A percentile compares a stretch with the other conserved stretches of the same genome.
These are phyloP conservation scores for Amblyjoppa proteus DNA, from an alignment of 2,888 invertebrate species.

Conservation along the genomic window DNA sequence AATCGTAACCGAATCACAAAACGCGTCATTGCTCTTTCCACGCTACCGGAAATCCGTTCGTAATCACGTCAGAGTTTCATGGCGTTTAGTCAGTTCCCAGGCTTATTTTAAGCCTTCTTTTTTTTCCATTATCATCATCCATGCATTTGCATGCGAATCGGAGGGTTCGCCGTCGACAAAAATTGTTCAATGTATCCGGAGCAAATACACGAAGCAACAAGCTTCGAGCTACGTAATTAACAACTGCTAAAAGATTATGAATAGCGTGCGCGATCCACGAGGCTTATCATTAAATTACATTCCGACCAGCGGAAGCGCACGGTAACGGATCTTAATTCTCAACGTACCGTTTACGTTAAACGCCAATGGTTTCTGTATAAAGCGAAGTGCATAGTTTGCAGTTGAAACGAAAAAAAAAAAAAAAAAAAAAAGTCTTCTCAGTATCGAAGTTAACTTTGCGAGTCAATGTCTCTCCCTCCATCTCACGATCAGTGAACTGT, in stretches of 20 bases:
- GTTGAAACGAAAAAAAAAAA: constrained; percentile 8
- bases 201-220: neutral
- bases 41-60: constrained; percentile 71
- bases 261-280: constrained; percentile 22
- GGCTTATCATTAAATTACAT: constrained; percentile 57
- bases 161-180: neutral
- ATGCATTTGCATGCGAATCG: constrained; percentile 50
- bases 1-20: constrained; percentile 44
- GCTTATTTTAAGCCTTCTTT: constrained; percentile 38
- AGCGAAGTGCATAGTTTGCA: constrained; percentile 1
- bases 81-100: constrained; percentile 54
- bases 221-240: neutral
- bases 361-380: constrained; percentile 47
- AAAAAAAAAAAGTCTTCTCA: neutral
- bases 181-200: constrained; percentile 10
- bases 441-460: neutral
- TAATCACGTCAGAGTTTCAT: constrained; percentile 57
- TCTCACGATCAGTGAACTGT: constrained; percentile 10
- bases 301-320: constrained; percentile 60
- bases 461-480: neutral
- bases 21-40: constrained; percentile 65
- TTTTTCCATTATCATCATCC: constrained; percentile 3
- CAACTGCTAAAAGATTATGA: constrained; percentile 12
- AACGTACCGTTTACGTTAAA: constrained; percentile 62
- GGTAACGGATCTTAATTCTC: constrained; percentile 65